Percentiles rank a stretch among this genome's conserved stretches.
phyloP scores from a whole-genome alignment of 2,888 invertebrate genomes.

The Hydrotaea cyrtoneurina region DNA sequence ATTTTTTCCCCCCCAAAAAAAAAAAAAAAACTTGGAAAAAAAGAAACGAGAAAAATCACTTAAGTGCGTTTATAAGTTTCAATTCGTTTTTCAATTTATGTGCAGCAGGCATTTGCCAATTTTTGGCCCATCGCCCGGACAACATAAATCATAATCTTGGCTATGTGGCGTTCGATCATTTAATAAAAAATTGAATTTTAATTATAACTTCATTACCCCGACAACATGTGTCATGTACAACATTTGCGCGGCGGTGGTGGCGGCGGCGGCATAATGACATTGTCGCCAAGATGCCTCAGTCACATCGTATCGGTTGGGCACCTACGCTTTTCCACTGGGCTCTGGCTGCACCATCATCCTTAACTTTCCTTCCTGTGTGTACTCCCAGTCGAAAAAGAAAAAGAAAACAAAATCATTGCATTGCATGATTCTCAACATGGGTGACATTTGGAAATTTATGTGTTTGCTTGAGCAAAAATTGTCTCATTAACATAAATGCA shows the following conservation, averaged over 20 bases:
- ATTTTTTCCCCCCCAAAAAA: background rate
- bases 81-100: conserved; percentile 52
- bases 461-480: conserved; percentile 66
- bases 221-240: conserved; percentile 53
- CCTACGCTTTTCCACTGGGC: conserved; percentile 53
- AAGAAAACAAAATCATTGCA: background rate
- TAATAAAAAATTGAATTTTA: conserved; percentile 67
- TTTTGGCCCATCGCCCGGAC: background rate
- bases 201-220: conserved; percentile 67
- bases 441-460: conserved; percentile 68
- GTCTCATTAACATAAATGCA: conserved; percentile 72
- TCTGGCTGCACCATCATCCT: too few species aligned
- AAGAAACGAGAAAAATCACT: background rate
- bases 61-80: background rate
- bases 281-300: conserved; percentile 26
- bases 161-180: conserved; percentile 27
- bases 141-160: conserved; percentile 22
- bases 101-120: conserved; percentile 17
- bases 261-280: conserved; percentile 35
- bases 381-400: background rate
- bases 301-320: conserved; percentile 36
- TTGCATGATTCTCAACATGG: conserved; percentile 46
- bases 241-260: background rate
- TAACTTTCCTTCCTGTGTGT: too few species aligned
- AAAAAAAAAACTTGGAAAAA: background rate